Evolutionary conservation across 2,888 invertebrate genomes (phyloP).

Genomic region (Lymantria dispar): DNA sequence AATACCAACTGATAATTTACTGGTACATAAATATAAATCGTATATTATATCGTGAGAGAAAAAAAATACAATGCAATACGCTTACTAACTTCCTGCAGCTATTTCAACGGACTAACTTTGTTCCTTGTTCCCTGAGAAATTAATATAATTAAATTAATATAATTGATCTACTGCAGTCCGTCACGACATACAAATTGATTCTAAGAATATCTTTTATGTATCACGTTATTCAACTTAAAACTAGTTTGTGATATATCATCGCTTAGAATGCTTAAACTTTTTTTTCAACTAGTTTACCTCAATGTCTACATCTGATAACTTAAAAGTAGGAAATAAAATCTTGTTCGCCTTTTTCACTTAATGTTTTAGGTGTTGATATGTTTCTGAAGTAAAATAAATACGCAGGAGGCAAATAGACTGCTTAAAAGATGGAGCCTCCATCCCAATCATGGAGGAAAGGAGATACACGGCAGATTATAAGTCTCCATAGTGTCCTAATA

Average conservation of each 20-base stretch:
- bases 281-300: neutral
- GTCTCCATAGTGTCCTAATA: too few species aligned
- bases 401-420: too few species aligned
- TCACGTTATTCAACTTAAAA: neutral
- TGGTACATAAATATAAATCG: neutral
- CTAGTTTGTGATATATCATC: neutral
- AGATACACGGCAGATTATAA: too few species aligned
- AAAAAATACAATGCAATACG: constrained; percentile 27
- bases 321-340: too few species aligned
- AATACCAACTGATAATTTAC: neutral
- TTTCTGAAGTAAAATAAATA: too few species aligned
- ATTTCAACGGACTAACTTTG: constrained; percentile 18
- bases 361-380: too few species aligned
- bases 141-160: constrained; percentile 11
- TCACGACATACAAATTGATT: constrained; percentile 15
- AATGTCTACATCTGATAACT: too few species aligned
- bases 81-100: constrained; percentile 31
- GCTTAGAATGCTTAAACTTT: neutral
- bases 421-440: too few species aligned
- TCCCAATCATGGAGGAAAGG: too few species aligned
- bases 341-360: too few species aligned
- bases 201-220: constrained; percentile 6
- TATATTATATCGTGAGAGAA: constrained; percentile 28
- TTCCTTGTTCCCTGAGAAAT: constrained; percentile 50
- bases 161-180: neutral